Base-by-base conservation (phyloP, 2,888 invertebrate species). In the Actias luna region DNA sequence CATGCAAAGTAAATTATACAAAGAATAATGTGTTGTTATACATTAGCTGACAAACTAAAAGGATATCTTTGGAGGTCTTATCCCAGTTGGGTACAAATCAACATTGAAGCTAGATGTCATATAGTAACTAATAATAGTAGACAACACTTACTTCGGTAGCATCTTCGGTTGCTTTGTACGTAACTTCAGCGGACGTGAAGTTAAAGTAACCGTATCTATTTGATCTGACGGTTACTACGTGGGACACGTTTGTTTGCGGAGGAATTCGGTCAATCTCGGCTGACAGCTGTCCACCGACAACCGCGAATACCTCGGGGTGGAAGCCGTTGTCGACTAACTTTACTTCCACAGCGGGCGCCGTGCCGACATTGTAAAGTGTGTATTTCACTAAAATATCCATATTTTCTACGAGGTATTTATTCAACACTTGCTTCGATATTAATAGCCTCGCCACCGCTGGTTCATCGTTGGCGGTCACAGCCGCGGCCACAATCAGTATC, bases 301-400 rank as follows among this genome's bases (percentile, higher is more conserved):
- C 94, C 66, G 96, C 95, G 87, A 99, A 99, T 64, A 97, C 97
- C 70, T 97, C 97, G 5, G 97, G 95, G 77, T 98, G 97, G 93
- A 99, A 99, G 60, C 98, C 97, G 65, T 95, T 95, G 84, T 99
- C 99, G 16, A 95, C 95, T 57, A 99, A 94, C 77, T 96, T 95
- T 2, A 99, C 98, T 83, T 97, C 95, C 42, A 97, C 95, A 33
- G 99, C 99, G 63, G 98, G 96, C 67, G 96, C 96, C 66, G 95
- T 96, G 60, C 99, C 99, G 66, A 99, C 96, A 85, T 99, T 99
- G 92, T 95, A 98, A 64, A 99, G 93, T 16, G 97, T 97, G 85
- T 99, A 99, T 92, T 99, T 98, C 52, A 99, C 96, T 67, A 99
- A 95, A 75, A 99, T 95, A 85, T 99, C 99, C 95, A 98, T 97